Evolutionary conservation across 2,113 vertebrate genomes (phyloP).

Genomic region (Dermatemys mawii): DNA sequence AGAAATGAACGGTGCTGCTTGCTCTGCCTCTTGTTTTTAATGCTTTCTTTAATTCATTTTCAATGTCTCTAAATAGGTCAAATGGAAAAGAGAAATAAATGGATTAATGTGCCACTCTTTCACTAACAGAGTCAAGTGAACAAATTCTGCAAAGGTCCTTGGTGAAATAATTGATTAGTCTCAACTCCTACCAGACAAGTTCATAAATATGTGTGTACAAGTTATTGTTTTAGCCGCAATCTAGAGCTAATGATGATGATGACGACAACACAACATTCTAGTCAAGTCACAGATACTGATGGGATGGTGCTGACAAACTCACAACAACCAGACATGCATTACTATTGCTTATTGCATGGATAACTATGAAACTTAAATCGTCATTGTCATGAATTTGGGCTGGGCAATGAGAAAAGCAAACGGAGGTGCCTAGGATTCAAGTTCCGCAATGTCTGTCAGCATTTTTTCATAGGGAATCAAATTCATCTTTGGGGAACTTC

Average conservation of each 20-base stretch:
- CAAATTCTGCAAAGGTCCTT: neutral
- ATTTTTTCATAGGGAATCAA: neutral
- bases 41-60: neutral
- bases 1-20: neutral
- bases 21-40: neutral
- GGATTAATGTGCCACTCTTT: neutral
- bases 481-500: neutral
- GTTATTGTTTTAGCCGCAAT: neutral
- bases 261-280: neutral
- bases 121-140: neutral
- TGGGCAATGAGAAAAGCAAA: neutral
- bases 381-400: neutral
- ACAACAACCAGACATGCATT: neutral
- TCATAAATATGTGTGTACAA: neutral
- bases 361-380: neutral
- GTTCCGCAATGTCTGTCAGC: neutral
- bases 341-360: neutral
- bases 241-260: neutral
- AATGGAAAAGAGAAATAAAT: neutral
- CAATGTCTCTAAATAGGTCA: neutral
- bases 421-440: neutral
- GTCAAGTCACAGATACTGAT: neutral
- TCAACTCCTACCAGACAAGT: neutral
- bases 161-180: constrained; percentile 1
- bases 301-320: neutral